These are phyloP conservation scores for Lochmaea crataegi DNA, from an alignment of 2,888 invertebrate species.

Conservation along the genomic window DNA sequence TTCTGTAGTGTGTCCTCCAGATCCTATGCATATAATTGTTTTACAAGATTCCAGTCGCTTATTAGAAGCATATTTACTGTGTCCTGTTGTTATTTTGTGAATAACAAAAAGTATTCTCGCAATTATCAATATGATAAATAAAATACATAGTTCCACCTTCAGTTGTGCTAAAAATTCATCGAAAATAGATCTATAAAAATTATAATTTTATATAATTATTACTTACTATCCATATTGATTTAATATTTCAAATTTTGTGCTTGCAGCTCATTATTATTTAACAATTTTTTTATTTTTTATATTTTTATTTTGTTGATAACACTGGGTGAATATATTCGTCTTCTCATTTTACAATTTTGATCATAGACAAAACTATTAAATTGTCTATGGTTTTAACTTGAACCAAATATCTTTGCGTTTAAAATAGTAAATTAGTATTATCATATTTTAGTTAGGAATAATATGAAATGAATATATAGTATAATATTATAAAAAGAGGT, in stretches of 20 bases:
- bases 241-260: not conserved
- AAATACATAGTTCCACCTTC: conserved; percentile 50
- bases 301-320: no score
- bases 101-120: conserved; percentile 59
- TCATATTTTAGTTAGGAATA: no score
- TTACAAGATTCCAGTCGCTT: conserved; percentile 56
- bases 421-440: no score
- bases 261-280: no score
- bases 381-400: no score
- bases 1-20: conserved; percentile 96
- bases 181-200: not conserved
- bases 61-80: conserved; percentile 52
- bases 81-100: conserved; percentile 62
- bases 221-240: conserved; percentile 24
- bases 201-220: not conserved
- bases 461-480: no score
- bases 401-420: no score
- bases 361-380: no score
- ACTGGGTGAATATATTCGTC: no score
- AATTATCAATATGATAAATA: conserved; percentile 54
- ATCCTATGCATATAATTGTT: conserved; percentile 77
- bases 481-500: no score
- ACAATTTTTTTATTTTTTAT: no score
- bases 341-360: no score
- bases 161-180: conserved; percentile 49